Evolutionary conservation across 2,888 invertebrate genomes (phyloP), one percentile per base, ranked within the genome.

Genomic region (Neoitamus cyanurus): DNA sequence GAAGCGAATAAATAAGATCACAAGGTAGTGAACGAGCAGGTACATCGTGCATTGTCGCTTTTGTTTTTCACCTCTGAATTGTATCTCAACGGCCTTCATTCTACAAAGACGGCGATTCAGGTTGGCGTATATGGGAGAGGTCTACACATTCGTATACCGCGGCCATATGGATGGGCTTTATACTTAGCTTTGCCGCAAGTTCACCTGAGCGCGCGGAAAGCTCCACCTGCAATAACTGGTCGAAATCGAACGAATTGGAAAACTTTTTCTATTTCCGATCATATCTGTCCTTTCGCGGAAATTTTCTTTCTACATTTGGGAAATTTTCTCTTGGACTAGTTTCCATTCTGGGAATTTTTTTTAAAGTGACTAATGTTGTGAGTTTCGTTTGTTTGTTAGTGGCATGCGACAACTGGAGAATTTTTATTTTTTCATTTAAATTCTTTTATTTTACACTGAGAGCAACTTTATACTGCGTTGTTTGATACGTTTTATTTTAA

Each of bases 41-140:
- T 73, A 83, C 72, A 72, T 83, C 73, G 73, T 83, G 83, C 58
- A 70, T 73, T 28, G 72, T 48, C 37, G 42, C 31, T 83, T 72
- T 72, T 68, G 69, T 77, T 77, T 84, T 84, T 84, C 58, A 68
- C 48, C 37, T 78, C 25, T 73, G 84, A 84, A 73, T n/a, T 75
- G 25, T 58, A 75, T 68, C 84, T 84, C 46, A 83, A 69, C 84
- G 84, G 75, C 84, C 84, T 84, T 84, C 84, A 42, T 58, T 42
- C 58, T 83, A 75, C 83, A 83, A 46, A 83, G 75, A 83, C 83
- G 83, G 83, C 48, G 68, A 84, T 77, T 78, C 84, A 84, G 75
- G 84, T 84, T 84, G 84, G 84, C 84, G 84, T 84, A 78, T 84
- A 84, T 84, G 84, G 84, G 69, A 84, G 77, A 83, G 42, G 77